A percentile compares a stretch with the other conserved stretches of the same genome.
Conservation (phyloP, 1,140 invertebrate genomes). For the Spodoptera frugiperda region DNA sequence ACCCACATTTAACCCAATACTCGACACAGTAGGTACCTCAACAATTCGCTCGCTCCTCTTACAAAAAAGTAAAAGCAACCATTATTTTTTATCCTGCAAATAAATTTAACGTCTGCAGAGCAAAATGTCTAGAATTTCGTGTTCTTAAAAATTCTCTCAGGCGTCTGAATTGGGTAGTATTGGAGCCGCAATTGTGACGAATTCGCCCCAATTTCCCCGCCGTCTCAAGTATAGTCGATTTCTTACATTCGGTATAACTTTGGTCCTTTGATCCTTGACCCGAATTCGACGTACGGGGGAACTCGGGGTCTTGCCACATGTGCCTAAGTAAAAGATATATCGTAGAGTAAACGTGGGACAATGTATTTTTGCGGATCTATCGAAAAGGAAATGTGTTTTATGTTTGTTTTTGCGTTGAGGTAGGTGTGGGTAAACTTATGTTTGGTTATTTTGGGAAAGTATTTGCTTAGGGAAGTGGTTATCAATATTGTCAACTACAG, state of each 20-base stretch:
- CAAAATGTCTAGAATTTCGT: conserved; percentile 13
- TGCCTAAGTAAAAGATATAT: conserved; percentile 30
- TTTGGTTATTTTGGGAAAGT: background rate
- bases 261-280: conserved; percentile 44
- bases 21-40: conserved; percentile 1
- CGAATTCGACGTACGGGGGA: conserved; percentile 4
- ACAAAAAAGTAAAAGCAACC: conserved; percentile 17
- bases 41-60: conserved; percentile 15
- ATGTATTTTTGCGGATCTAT: conserved; percentile 10
- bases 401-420: conserved; percentile 6
- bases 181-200: conserved; percentile 28
- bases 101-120: conserved; percentile 14
- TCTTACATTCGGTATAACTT: conserved; percentile 23
- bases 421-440: background rate
- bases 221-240: conserved; percentile 22
- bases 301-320: conserved; percentile 3
- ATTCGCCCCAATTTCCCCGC: conserved; percentile 36
- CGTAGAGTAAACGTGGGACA: conserved; percentile 5
- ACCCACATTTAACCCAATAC: background rate
- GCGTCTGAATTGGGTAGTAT: conserved; percentile 18
- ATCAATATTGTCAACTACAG: conserved; percentile 9
- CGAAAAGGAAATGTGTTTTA: conserved; percentile 7
- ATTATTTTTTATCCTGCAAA: conserved; percentile 32
- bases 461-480: conserved; percentile 6
- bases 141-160: conserved; percentile 26